These are phyloP conservation scores for Triplophysa bombifrons DNA, from an alignment of 2,797 vertebrate species.

Conservation along the genomic window DNA sequence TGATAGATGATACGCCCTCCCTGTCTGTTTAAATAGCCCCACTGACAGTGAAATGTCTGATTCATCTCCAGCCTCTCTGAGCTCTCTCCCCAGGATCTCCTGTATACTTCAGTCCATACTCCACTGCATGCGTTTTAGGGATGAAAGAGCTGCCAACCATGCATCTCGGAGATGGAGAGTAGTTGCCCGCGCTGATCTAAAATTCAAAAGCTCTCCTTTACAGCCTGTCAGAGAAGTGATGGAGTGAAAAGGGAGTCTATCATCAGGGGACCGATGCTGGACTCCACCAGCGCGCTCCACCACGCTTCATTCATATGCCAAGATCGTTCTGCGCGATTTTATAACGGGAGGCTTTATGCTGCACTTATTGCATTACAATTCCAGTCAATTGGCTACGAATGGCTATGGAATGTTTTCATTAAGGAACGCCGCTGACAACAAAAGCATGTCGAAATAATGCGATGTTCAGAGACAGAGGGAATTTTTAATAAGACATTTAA, in stretches of 20 bases:
- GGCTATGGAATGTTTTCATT: slow-evolving; percentile 27
- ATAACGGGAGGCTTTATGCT: slow-evolving; percentile 27
- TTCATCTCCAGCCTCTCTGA: slow-evolving; percentile 44
- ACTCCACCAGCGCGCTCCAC: slow-evolving; percentile 43
- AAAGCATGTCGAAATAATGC: slow-evolving; percentile 1
- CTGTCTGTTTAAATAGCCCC: slow-evolving; percentile 45
- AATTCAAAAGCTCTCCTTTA: slow-evolving; percentile 60
- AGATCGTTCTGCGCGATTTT: slow-evolving; percentile 37
- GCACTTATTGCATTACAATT: slow-evolving; percentile 12
- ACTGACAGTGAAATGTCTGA: slow-evolving; percentile 52
- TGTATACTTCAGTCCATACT: slow-evolving; percentile 53
- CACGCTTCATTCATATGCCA: slow-evolving; percentile 48
- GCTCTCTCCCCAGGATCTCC: slow-evolving; percentile 41
- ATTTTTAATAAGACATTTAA: slow-evolving; percentile 21
- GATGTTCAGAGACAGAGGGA: not conserved
- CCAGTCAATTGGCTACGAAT: slow-evolving; percentile 19
- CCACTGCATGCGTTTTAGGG: slow-evolving; percentile 52
- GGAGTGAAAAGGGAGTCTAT: slow-evolving; percentile 61
- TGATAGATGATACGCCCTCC: slow-evolving; percentile 46
- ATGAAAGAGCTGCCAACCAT: slow-evolving; percentile 59
- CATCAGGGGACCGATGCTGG: slow-evolving; percentile 52
- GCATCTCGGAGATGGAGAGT: slow-evolving; percentile 51
- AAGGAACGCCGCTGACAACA: slow-evolving; percentile 2
- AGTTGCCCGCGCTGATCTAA: slow-evolving; percentile 56
- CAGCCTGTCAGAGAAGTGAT: slow-evolving; percentile 59